Evolutionary conservation across 2,113 vertebrate genomes (phyloP).

Genomic region (Phrynosoma blainvillii): DNA sequence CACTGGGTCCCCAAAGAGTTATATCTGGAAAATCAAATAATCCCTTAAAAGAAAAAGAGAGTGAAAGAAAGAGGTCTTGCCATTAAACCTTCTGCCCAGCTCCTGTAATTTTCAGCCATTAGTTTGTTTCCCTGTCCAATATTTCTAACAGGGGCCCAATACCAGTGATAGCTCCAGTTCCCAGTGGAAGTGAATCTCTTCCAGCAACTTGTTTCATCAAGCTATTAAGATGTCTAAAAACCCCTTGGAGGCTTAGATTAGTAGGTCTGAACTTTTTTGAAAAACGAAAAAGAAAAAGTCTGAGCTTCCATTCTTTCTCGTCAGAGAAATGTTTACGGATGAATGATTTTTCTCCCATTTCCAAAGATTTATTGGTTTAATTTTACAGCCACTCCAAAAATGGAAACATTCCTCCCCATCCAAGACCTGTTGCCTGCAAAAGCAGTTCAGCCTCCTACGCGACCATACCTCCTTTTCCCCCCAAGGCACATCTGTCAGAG

Average conservation of each 20-base stretch:
- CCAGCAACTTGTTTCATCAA: conserved; percentile 49
- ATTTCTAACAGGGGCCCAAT: conserved; percentile 40
- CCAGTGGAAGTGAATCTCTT: conserved; percentile 43
- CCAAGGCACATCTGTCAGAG: rapidly evolving
- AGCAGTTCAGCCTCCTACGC: neutral
- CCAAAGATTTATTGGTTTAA: conserved; percentile 51
- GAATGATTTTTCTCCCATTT: conserved; percentile 40
- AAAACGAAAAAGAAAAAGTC: conserved; percentile 5
- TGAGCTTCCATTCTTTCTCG: conserved; percentile 35
- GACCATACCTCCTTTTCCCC: neutral
- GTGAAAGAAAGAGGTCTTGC: conserved; percentile 19
- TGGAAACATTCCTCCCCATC: conserved; percentile 17
- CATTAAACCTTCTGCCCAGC: conserved; percentile 35
- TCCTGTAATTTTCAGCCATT: neutral
- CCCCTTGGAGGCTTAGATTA: conserved; percentile 44
- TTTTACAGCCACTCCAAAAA: conserved; percentile 44
- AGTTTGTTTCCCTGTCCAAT: conserved; percentile 41
- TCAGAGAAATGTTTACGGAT: conserved; percentile 21
- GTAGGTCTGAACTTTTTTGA: conserved; percentile 35
- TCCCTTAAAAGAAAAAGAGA: neutral
- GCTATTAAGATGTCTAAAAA: conserved; percentile 51
- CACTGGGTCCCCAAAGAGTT: conserved; percentile 25
- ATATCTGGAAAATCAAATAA: conserved; percentile 30
- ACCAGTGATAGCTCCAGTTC: conserved; percentile 24
- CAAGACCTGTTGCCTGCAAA: neutral